phyloP scores from a whole-genome alignment of 1,140 invertebrate species.

The Bombus confusus region DNA sequence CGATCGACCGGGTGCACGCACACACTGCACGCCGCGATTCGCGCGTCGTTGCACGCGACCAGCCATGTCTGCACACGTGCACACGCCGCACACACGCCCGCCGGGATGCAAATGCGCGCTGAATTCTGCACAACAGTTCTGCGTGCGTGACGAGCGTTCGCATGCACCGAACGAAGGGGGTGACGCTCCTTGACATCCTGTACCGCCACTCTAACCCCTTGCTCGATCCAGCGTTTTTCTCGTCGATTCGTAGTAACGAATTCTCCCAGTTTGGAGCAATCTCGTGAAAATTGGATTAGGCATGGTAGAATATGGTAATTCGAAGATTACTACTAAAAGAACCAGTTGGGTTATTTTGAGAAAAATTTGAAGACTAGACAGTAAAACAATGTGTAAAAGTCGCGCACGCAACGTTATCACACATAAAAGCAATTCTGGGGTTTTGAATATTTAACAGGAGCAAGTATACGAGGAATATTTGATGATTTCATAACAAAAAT shows the following conservation, averaged over 20 bases:
- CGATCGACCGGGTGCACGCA: constrained; percentile 51
- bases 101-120: constrained; percentile 33
- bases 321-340: background rate
- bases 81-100: constrained; percentile 25
- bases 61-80: constrained; percentile 31
- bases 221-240: background rate
- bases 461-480: too few relatives aligned
- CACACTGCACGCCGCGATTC: constrained; percentile 45
- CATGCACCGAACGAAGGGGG: background rate
- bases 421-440: too few relatives aligned
- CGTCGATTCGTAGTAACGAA: background rate
- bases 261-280: background rate
- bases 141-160: constrained; percentile 21
- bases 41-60: constrained; percentile 59
- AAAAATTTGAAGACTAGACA: too few relatives aligned
- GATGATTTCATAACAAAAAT: too few relatives aligned
- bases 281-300: background rate
- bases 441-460: too few relatives aligned
- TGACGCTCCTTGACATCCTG: constrained; percentile 36
- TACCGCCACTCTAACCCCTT: background rate
- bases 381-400: too few relatives aligned
- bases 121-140: constrained; percentile 21
- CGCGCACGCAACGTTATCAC: too few relatives aligned
- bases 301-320: background rate
- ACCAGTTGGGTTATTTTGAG: background rate